Evolutionary conservation across 2,113 vertebrate genomes (phyloP), one percentile per base, ranked within the genome.

Genomic region (Macrotis lagotis): DNA sequence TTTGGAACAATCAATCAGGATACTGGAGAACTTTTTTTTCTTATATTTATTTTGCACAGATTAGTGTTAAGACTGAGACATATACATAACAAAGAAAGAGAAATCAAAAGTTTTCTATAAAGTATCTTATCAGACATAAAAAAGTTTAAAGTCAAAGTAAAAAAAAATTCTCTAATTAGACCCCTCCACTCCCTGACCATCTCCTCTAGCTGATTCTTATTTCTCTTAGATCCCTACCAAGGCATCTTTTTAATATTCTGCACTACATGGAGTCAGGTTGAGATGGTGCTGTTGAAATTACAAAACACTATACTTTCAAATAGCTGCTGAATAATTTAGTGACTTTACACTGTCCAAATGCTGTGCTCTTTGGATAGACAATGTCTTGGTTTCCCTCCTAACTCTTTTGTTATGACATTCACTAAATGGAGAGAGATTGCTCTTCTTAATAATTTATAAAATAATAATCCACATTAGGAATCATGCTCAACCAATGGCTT

Each of bases 311-410:
- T 98, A 96, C 98, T 98, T 98, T 98, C 89, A 98, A 99, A 98
- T 95, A 97, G 97, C 95, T 90, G 66, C 96, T 99, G 97, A 99
- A 99, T 99, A 98, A 99, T 99, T 99, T 91, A 99, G 95, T 93
- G 92, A 95, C 97, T 96, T 98, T 96, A 93, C 98, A 98, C 98
- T 98, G 97, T 94, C 99, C 99, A 98, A 98, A 98, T 98, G 99
- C 97, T 98, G 96, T 97, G 95, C 95, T 98, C 96, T 98, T 98
- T 96, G 95, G 96, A 97, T 94, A 98, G 98, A 94, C 95, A 98
- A 98, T 98, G 98, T 98, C 98, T 99, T 98, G 95, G 95, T 98
- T 99, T 99, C 98, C 98, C 98, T 97, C 97, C 94, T 95, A 97
- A 97, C 94, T 95, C 96, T 89, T 95, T 96, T 97, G 96, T 98